A percentile compares a stretch with the other conserved stretches of the same genome.
phyloP scores from a whole-genome alignment of 2,888 invertebrate species.

The Gari tellinella region DNA sequence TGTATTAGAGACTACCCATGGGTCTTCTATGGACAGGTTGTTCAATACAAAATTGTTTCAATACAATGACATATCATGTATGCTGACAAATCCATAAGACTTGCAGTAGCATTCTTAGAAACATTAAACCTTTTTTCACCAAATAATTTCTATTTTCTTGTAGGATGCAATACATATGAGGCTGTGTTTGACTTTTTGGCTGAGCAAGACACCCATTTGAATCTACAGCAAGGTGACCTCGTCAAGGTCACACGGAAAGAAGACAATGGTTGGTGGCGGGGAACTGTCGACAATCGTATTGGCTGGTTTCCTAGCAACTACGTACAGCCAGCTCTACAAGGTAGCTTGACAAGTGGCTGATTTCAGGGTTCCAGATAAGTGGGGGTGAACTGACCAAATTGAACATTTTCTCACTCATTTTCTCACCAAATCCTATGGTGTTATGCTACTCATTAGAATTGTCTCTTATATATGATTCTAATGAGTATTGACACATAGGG shows the following conservation, averaged over 20 bases:
- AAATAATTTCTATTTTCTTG: not conserved
- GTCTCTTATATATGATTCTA: too few relatives aligned
- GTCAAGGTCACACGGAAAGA: conserved; percentile 74
- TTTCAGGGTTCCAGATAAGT: too few relatives aligned
- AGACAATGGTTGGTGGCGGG: conserved; percentile 82
- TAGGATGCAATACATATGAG: conserved; percentile 62
- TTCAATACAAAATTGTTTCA: too few relatives aligned
- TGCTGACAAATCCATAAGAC: not conserved
- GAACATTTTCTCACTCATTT: too few relatives aligned
- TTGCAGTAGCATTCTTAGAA: not conserved
- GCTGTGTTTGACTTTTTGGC: conserved; percentile 69
- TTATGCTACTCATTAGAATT: too few relatives aligned
- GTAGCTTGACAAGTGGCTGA: conserved; percentile 25
- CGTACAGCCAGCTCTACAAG: conserved; percentile 69
- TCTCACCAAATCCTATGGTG: too few relatives aligned
- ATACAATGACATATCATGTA: not conserved
- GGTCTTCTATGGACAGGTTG: too few relatives aligned
- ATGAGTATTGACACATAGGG: too few relatives aligned
- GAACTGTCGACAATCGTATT: conserved; percentile 62
- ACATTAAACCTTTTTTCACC: too few relatives aligned
- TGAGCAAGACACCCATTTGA: conserved; percentile 70
- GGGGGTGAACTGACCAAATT: too few relatives aligned
- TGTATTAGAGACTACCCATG: too few relatives aligned
- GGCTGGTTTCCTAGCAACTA: conserved; percentile 82
- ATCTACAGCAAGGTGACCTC: conserved; percentile 73